Base-by-base conservation (phyloP, 2,113 vertebrate species). In the Pedionomus torquatus region DNA sequence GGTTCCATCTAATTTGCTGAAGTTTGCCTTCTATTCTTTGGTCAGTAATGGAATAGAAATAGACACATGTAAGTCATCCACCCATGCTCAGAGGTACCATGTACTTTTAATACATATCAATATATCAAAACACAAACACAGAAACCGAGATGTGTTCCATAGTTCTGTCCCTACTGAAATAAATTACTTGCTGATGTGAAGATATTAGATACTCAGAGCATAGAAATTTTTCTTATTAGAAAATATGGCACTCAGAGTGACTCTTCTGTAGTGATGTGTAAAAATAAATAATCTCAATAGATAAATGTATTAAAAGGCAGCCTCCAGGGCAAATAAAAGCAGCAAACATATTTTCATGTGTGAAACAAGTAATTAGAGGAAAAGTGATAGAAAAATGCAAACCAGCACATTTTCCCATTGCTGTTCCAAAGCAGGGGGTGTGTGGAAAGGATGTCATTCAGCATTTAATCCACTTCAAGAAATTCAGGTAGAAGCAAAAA, bases 341-440 rank as follows among this genome's bases (percentile, higher is more conserved):
- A 94, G 39, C 43, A 90, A 95, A 90, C 46, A 72, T 90, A 90
- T 92, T 94, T 96, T 96, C 72, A 92, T 94, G 84, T 84, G 88
- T 96, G 79, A 95, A 96, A 84, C 46, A 91, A 88, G 75, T 93
- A 95, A 95, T 96, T 97, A 97, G 90, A 87, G 82, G 57, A 92
- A 91, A 83, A 92, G 69, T 83, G 83, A 85, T 64, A 89, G 46
- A 80, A 96, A 96, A 96, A 76, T 94, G 68, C 75, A 91, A 95
- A 87, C 19, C 30, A 89, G 79, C 90, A 60, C 14, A 64, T 91
- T 93, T 88, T 83, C 17, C 65, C 26, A 49, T 77, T 74, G 41
- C 17, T 84, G 54, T 37, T 95, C 41, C 58, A 96, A 92, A 74
- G 41, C 28, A 77, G 46, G 11, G 13, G 0, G 1, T 26, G 55